Base-by-base conservation (phyloP, 2,113 vertebrate species). In the Platanista minor region DNA sequence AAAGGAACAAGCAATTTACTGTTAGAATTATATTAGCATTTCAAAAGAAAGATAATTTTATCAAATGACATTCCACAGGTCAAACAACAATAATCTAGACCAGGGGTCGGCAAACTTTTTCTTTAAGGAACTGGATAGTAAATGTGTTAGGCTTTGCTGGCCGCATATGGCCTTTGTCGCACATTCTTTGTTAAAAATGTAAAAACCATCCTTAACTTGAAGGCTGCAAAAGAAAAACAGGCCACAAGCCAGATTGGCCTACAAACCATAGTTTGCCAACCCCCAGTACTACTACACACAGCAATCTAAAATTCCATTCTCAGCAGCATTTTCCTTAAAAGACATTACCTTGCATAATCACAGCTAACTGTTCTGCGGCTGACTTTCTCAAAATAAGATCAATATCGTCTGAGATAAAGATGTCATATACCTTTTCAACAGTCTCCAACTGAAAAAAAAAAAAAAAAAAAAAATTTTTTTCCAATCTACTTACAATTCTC, bases 331-430 rank as follows among this genome's bases (percentile, higher is more conserved):
- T 77, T 57, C 77, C 72, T 59, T 74, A 54, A 64, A 54, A 57
- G 84, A 90, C 29, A 96, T 98, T 98, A 99, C 99, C 99, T 99
- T 99, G 99, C 90, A 99, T 98, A 97, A 99, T 99, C 57, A 99
- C 98, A 81, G 98, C 98, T 62, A 99, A 98, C 97, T 99, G 99
- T 64, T 99, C 99, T 1, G 99, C 99, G 5, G 99, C 99, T 33
- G 99, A 99, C 97, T 98, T 99, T 31, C 98, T 98, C 96, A 99
- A 97, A 94, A 98, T 97, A 83, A 99, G 96, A 97, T 99, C 99
- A 85, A 99, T 98, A 9, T 99, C 98, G 81, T 99, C 99, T 13
- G 99, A 99, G 69, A 98, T 98, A 91, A 99, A 98, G 96, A 99
- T 98, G 69, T 97, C 97, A 97, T 99, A 99, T 0, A 99, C 98